Evolutionary conservation across 1,140 invertebrate genomes (phyloP), one percentile per base, ranked within the genome.

Genomic region (Microplitis demolitor): DNA sequence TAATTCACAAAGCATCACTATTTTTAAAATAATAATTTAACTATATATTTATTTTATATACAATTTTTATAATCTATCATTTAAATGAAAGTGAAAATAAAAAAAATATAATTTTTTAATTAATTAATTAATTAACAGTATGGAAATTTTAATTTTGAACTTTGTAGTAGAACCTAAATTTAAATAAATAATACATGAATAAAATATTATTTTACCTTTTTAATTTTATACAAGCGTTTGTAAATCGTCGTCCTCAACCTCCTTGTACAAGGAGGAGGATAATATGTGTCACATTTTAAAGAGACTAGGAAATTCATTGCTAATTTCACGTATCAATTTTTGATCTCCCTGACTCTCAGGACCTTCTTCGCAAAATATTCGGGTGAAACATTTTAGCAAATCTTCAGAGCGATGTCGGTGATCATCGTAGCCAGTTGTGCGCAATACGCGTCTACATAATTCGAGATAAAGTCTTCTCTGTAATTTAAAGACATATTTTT

Each of bases 321-420:
- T 92, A 69, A 95, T 94, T 74, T 94, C 92, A 56, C 92, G 88
- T 14, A 95, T 92, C 50, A 94, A 86, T 75, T 91, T 88, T 79
- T 95, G 93, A 83, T 95, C 94, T 24, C 89, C 88, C 71, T 90
- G 89, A 80, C 93, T 94, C 69, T 89, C 87, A 11, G 91, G 89
- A 3, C 90, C 89, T 82, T 96, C 94, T 79, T 96, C 94, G 78
- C 93, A 94, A 80, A 95, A 93, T 81, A 96, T 95, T 64, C 93
- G 87, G 34, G 93, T 93, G 78, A 95, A 95, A 78, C 93, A 93
- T 81, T 93, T 93, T 73, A 94, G 87, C 16, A 96, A 87, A 82
- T 95, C 94, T 73, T 93, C 91, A 16, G 90, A 89, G 4, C 93
- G 89, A 85, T 95, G 93, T 66, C 89, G 87, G 83, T 95, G 93